Conservation (phyloP, 2,113 vertebrate genomes). For the Gasterosteus nipponicus region DNA sequence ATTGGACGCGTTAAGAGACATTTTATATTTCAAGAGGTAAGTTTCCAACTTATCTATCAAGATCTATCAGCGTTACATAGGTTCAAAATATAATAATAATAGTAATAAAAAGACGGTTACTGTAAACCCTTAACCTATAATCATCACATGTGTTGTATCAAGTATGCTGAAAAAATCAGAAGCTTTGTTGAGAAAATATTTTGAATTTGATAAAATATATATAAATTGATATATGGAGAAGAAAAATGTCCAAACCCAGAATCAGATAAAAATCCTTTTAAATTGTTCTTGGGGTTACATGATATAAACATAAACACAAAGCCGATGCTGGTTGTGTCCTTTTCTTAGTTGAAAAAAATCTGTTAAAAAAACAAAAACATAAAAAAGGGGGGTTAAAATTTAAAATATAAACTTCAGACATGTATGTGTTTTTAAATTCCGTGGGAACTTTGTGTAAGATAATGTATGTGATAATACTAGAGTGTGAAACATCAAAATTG, state of each 20-base stretch:
- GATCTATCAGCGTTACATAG: not conserved
- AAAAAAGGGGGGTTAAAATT: too few species aligned
- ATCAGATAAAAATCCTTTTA: not conserved
- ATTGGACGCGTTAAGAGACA: slow-evolving; percentile 43
- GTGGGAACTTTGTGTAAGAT: not conserved
- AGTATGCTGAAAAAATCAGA: not conserved
- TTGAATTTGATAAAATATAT: not conserved
- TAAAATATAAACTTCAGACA: not conserved
- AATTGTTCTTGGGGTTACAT: not conserved
- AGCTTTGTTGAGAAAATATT: not conserved
- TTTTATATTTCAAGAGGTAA: slow-evolving; percentile 56
- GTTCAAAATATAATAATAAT: not conserved
- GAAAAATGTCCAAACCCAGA: not conserved
- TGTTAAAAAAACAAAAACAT: not conserved
- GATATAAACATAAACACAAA: not conserved
- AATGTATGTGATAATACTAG: not conserved
- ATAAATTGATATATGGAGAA: not conserved
- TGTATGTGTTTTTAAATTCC: not conserved
- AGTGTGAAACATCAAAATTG: not conserved
- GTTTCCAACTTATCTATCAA: slow-evolving; percentile 22
- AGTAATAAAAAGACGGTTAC: not conserved
- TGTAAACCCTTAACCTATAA: not conserved
- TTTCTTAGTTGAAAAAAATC: not conserved
- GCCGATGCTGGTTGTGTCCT: not conserved
- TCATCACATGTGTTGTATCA: not conserved